These are phyloP conservation scores for Macrosoma leucophasiata DNA, from an alignment of 2,888 invertebrate genomes.

Conservation along the genomic window DNA sequence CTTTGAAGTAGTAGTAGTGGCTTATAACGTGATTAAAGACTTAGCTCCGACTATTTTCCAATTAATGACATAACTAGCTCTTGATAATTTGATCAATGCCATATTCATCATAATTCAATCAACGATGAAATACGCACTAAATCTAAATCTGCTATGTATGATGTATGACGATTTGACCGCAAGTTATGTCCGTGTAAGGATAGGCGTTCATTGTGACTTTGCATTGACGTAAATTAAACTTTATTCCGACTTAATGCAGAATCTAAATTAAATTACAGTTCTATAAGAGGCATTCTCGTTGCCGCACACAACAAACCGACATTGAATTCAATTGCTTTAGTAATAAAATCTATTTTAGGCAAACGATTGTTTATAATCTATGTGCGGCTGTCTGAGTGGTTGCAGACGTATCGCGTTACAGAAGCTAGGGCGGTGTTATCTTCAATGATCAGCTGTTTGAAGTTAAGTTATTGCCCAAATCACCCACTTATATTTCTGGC, in stretches of 20 bases:
- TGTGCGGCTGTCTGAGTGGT: slow-evolving; percentile 46
- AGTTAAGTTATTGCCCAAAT: slow-evolving; percentile 18
- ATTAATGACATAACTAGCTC: too few species aligned
- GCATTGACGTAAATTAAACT: slow-evolving; percentile 37
- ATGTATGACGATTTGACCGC: slow-evolving; percentile 45
- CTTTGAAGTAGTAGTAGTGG: too few species aligned
- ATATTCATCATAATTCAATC: too few species aligned
- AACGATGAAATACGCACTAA: too few species aligned
- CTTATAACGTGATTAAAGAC: too few species aligned
- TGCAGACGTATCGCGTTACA: slow-evolving; percentile 60
- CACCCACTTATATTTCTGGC: too few species aligned
- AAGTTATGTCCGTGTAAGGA: slow-evolving; percentile 32
- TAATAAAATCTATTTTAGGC: slow-evolving; percentile 64
- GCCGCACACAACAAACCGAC: slow-evolving; percentile 47
- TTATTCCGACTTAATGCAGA: slow-evolving; percentile 39
- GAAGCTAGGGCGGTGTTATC: slow-evolving; percentile 49
- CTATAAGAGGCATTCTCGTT: slow-evolving; percentile 45
- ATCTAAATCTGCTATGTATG: too few species aligned
- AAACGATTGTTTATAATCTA: slow-evolving; percentile 59
- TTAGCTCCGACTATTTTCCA: too few species aligned
- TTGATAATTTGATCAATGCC: too few species aligned
- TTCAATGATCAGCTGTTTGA: slow-evolving; percentile 51
- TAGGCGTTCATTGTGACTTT: slow-evolving; percentile 27
- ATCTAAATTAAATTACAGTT: slow-evolving; percentile 37
- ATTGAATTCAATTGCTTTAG: slow-evolving; percentile 62